Percentiles rank a stretch among this genome's conserved stretches.
Conservation (phyloP, 2,888 invertebrate species). For the Smittia aterrima region DNA sequence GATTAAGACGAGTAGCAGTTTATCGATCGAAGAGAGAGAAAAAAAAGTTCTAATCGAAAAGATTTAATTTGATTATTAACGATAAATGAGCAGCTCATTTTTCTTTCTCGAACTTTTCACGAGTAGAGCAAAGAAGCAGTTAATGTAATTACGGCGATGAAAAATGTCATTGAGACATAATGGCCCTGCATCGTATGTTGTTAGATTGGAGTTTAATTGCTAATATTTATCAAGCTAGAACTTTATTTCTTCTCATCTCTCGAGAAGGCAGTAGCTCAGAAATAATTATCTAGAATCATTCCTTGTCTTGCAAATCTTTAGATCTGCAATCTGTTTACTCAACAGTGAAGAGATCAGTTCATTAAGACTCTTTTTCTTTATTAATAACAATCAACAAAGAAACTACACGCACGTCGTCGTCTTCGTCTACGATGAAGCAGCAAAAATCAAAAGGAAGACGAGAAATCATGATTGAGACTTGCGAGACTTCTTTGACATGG, state of each 20-base stretch:
- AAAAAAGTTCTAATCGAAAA: background rate
- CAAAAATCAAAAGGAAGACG: background rate
- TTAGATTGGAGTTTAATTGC: slow-evolving; percentile 20
- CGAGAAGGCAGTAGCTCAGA: background rate
- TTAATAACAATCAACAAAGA: background rate
- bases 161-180: slow-evolving; percentile 21
- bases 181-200: background rate
- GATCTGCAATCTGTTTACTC: background rate
- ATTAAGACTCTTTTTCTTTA: slow-evolving; percentile 1
- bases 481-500: background rate
- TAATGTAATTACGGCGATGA: background rate
- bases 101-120: too few species aligned
- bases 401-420: background rate
- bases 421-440: background rate
- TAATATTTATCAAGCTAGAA: background rate
- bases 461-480: slow-evolving; percentile 10
- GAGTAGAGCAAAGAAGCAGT: background rate
- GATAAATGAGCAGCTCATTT: background rate
- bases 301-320: background rate
- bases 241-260: background rate
- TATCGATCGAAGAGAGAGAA: background rate
- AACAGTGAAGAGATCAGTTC: background rate
- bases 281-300: slow-evolving; percentile 17
- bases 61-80: background rate
- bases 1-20: slow-evolving; percentile 18